These are phyloP conservation scores for Microtus oregoni DNA, from an alignment of 2,113 vertebrate genomes.

Conservation along the genomic window DNA sequence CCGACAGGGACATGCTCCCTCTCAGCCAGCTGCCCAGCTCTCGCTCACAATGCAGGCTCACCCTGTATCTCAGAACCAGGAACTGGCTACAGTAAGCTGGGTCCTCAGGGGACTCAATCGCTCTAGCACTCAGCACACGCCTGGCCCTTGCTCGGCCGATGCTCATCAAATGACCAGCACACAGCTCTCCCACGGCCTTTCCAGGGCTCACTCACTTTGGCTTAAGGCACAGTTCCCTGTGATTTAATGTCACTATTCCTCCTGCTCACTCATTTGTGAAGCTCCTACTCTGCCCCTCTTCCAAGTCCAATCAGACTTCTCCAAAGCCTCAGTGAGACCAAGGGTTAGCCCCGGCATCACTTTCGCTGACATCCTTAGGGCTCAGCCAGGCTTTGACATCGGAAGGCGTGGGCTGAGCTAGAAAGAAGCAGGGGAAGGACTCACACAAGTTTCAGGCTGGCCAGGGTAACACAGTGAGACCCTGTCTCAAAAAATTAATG, in stretches of 20 bases:
- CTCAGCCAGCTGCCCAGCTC: fast-evolving
- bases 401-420: background rate
- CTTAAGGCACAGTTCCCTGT: background rate
- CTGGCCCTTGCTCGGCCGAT: background rate
- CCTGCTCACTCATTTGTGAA: background rate
- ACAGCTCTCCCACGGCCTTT: background rate
- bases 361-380: background rate
- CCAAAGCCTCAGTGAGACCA: background rate
- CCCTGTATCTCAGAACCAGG: background rate
- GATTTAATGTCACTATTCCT: background rate
- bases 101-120: background rate
- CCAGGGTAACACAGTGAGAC: background rate
- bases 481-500: background rate
- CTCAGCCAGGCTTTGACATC: background rate
- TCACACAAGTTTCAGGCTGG: background rate
- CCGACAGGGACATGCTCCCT: background rate
- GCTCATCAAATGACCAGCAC: fast-evolving
- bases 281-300: background rate
- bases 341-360: background rate
- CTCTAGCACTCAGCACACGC: background rate
- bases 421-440: background rate
- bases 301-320: background rate
- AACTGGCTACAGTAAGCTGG: background rate
- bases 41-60: background rate
- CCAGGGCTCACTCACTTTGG: background rate